phyloP scores from a whole-genome alignment of 2,113 vertebrate species.

The Nothocercus julius region DNA sequence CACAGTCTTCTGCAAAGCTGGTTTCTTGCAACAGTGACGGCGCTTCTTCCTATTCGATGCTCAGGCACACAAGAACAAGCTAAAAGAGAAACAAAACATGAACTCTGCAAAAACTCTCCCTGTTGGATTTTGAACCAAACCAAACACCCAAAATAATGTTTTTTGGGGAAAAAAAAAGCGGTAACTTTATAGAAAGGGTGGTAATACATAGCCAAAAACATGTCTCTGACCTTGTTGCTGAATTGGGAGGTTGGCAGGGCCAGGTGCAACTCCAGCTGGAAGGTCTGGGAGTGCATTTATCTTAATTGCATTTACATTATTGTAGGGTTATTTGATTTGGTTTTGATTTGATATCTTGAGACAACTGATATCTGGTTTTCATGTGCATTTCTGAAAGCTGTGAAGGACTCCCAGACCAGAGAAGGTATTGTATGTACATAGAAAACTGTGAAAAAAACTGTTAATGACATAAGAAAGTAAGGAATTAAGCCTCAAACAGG shows the following conservation, averaged over 20 bases:
- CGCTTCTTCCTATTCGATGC: neutral
- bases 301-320: neutral
- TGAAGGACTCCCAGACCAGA: neutral
- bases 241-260: neutral
- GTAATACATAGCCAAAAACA: neutral
- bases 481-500: neutral
- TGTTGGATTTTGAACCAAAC: neutral
- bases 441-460: neutral
- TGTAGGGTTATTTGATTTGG: neutral
- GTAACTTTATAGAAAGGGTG: neutral
- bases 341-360: constrained; percentile 6
- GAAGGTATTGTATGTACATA: neutral
- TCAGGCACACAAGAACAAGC: neutral
- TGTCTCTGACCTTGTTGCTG: neutral
- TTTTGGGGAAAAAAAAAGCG: neutral
- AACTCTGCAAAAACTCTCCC: too few species aligned
- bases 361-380: neutral
- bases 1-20: neutral
- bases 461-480: neutral
- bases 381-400: neutral
- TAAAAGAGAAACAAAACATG: neutral
- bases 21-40: neutral
- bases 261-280: neutral
- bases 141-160: neutral
- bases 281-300: neutral